Evolutionary conservation across 2,113 vertebrate species (phyloP), one percentile per base, ranked within the genome.

Genomic region (Cyprinodon variegatus): DNA sequence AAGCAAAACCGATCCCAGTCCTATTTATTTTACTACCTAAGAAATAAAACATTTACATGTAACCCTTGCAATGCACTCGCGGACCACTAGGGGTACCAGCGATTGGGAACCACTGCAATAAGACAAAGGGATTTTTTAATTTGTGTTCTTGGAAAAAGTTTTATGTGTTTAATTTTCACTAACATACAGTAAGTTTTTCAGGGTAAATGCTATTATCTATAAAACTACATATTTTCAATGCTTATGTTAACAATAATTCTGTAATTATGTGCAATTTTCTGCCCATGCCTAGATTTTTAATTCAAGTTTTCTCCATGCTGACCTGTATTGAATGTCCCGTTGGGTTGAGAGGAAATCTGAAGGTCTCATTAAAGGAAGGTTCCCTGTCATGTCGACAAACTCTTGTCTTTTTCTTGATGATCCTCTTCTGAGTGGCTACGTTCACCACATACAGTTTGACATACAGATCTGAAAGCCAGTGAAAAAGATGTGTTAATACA

Each of bases 351-450:
- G 95, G 97, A 92, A 99, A 98, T 84, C 97, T 94, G 91, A 99
- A 99, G 0, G 97, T 99, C 93, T 99, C 98, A n/a, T 99, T 99
- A 88, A 99, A 99, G 0, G 97, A 98, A 68, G 98, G 98, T 67
- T 99, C 98, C 85, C 98, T 92, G 90, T 99, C 98, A 74, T 99
- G 98, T 63, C 98, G 94, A 86, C 98, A 99, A 50, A 99, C 96
- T 91, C 97, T 94, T n/a, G 98, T 99, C 93, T 99, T 99, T 93
- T 99, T 99, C 95, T 99, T 99, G 79, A 99, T 96, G 82, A 99
- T 96, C 88, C 96, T 95, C 89, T 99, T 99, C 80, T 99, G 97
- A 7, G 96, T 98, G 73, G 97, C 96, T 70, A 98, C 94, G 74
- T 99, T 99, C 77, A 99, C 96, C 88, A 99, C 96, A 1, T 99